Base-by-base conservation (phyloP, 2,797 vertebrate species). In the Clarias pachynema region DNA sequence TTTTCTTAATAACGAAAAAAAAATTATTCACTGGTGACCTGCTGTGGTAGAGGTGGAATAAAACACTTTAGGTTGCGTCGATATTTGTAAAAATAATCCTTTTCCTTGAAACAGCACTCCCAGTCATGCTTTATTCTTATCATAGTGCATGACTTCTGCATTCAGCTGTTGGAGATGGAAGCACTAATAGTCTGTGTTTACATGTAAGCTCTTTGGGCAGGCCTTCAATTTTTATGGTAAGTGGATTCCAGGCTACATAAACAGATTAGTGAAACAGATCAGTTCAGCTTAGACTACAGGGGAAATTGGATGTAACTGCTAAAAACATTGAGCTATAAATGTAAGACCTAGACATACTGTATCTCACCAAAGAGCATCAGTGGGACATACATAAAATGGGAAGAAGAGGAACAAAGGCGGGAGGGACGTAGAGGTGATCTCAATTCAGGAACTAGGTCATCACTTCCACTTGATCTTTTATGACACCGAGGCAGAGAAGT, bases 381-480 rank as follows among this genome's bases (percentile, higher is more conserved):
- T 10, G 62, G 20, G 59, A 62, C 14, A 40, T 18, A 44, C 40
- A 34, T 49, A 29, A 29, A 65, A 49, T 49, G n/a, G 62, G n/a
- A 63, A n/a, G 16, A 31, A 53, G 26, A 44, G 29, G 26, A 62
- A 26, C 8, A 81, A 63, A 81, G 8, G 18, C 29, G 15, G 16
- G 26, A 24, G 60, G 73, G 31, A 68, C 1, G 10, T 60, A 73
- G 2, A 81, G 59, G 44, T n/a, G n/a, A 26, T 57, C 57, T 37
- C 20, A 63, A 73, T 73, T 80, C 78, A 56, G 62, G 82, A 78
- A 63, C 44, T 44, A 63, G 74, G 34, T 22, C 56, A 59, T 83
- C 72, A 78, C 20, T 79, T 70, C 85, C 75, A 40, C 53, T 78
- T 77, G 60, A 6, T 78, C 62, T 65, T 75, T 37, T 4, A 59